phyloP scores from a whole-genome alignment of 2,797 vertebrate species.

The Neosilurus hyrtlii region DNA sequence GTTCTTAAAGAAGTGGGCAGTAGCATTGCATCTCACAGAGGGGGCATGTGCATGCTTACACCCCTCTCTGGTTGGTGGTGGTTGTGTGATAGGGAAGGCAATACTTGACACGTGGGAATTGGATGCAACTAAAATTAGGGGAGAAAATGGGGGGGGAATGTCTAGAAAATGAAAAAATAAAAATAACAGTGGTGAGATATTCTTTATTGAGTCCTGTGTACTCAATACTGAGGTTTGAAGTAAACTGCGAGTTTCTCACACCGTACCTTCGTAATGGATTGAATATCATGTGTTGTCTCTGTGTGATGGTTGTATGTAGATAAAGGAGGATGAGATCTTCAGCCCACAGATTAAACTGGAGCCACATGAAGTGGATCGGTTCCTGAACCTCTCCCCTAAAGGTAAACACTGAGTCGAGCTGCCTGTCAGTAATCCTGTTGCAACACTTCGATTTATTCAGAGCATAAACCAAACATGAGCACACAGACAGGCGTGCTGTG shows the following conservation, averaged over 20 bases:
- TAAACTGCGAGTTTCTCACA: background rate
- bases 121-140: no score
- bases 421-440: background rate
- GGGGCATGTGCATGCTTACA: no score
- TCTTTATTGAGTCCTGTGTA: no score
- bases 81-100: no score
- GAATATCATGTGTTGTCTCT: background rate
- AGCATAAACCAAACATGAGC: background rate
- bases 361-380: conserved; percentile 97
- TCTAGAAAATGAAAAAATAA: no score
- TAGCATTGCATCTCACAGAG: no score
- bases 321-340: conserved; percentile 78
- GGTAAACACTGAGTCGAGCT: conserved; percentile 67
- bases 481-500: background rate
- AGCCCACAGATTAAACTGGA: conserved; percentile 93
- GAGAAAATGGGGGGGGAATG: no score
- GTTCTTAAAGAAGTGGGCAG: no score
- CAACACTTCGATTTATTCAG: background rate
- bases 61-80: no score
- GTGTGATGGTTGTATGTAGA: conserved; percentile 69
- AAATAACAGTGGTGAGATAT: no score
- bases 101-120: no score
- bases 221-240: no score
- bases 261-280: background rate
- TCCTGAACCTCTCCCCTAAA: conserved; percentile 94